Conservation (phyloP, 1,140 invertebrate species). For the Campodea augens region DNA sequence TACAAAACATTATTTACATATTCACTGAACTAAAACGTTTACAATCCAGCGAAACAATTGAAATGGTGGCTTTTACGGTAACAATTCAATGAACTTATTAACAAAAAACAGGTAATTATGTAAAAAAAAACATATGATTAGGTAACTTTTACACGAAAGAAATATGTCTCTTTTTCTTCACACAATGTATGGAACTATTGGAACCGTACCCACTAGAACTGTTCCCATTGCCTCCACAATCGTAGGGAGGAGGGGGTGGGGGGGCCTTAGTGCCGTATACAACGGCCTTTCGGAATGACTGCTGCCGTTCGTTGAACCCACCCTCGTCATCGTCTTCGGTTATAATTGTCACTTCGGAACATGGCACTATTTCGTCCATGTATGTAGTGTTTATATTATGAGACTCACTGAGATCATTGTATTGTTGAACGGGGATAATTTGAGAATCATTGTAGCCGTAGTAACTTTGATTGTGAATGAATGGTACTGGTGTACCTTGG, state of each 20-base stretch:
- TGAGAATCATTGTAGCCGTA: background rate
- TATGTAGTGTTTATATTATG: background rate
- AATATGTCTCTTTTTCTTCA: slow-evolving; percentile 11
- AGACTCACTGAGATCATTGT: background rate
- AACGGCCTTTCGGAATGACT: background rate
- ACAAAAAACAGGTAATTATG: too few relatives aligned
- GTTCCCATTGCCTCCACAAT: background rate
- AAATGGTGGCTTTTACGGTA: too few relatives aligned
- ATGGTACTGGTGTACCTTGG: background rate
- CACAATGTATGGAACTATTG: slow-evolving; percentile 3
- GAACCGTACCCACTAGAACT: background rate
- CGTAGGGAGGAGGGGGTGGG: slow-evolving; percentile 4
- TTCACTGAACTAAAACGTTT: too few relatives aligned
- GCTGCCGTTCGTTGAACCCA: background rate
- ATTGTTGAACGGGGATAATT: background rate
- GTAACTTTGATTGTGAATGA: background rate
- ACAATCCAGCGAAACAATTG: too few relatives aligned
- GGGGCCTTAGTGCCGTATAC: background rate
- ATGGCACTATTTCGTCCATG: background rate
- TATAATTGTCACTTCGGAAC: background rate
- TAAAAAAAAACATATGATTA: background rate
- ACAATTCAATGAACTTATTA: too few relatives aligned
- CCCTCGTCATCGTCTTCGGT: slow-evolving; percentile 1
- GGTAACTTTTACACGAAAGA: slow-evolving; percentile 10
- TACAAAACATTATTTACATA: too few relatives aligned